Base-by-base conservation (phyloP, 2,797 vertebrate genomes). In the Gymnothorax javanicus region DNA sequence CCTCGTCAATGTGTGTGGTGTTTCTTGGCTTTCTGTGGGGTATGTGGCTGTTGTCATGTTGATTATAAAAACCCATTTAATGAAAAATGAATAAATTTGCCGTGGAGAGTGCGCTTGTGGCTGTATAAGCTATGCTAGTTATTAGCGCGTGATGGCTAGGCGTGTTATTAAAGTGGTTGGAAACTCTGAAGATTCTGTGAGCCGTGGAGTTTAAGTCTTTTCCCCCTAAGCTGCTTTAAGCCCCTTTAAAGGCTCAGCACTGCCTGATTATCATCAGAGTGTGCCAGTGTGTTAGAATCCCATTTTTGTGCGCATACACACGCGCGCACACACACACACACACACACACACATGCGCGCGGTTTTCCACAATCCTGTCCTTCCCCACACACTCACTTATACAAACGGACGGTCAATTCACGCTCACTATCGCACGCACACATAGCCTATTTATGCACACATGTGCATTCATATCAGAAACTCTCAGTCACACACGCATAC, bases 221-320 rank as follows among this genome's bases (percentile, higher is more conserved):
- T 84, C 43, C 15, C 71, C 20, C 6, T 84, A 84, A 84, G 83
- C 83, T 67, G 83, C 83, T 67, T 25, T 43, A 67, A 62, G 33
- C 83, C 60, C 60, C 83, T 84, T 64, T 84, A 67, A 20, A 15
- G 60, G 27, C 25, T 84, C 33, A 50, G 43, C 58, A 20, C 7
- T 67, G 56, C 60, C 27, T 67, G 20, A 67, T 52, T 50, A 84
- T 15, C 60, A 3, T 67, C 60, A 54, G 43, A 79, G 15, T 79
- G 25, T 75, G 27, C 33, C 33, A 75, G 71, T 50, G 43, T 79
- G 43, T 23, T 50, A 79, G 75, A 15, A 50, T 75, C 71, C 33
- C 27, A 59, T 33, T 4, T 33, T 62, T 11, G 25, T 77, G 82
- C n/a, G 52, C 83, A 69, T 12, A 58, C 57, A 12, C 57, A 58